These are phyloP conservation scores for Lontra canadensis DNA, from an alignment of 2,113 vertebrate genomes.

Conservation along the genomic window DNA sequence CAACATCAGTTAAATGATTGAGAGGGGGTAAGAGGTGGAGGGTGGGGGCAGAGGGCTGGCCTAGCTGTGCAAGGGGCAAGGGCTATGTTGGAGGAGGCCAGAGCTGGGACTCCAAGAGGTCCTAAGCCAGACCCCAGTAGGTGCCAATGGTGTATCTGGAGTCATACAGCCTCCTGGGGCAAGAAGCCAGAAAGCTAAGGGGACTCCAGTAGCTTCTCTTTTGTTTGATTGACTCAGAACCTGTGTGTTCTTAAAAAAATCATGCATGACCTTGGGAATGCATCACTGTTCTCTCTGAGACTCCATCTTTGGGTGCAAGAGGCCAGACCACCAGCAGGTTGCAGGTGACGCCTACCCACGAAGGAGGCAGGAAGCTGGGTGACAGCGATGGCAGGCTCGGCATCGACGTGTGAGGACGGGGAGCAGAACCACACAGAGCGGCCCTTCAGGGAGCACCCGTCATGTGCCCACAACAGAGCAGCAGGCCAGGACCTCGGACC, in stretches of 20 bases:
- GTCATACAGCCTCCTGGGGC: neutral
- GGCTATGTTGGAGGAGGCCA: neutral
- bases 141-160: fast-evolving
- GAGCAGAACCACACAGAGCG: neutral
- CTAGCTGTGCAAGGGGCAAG: neutral
- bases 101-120: neutral
- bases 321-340: neutral
- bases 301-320: neutral
- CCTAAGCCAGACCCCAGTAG: neutral
- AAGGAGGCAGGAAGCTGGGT: fast-evolving
- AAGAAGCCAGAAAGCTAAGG: neutral
- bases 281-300: neutral
- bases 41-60: neutral
- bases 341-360: fast-evolving
- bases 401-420: neutral
- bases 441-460: neutral
- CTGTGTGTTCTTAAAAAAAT: neutral
- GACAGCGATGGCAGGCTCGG: fast-evolving
- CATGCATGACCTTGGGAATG: neutral
- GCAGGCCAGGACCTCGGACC: fast-evolving
- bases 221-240: neutral
- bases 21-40: neutral
- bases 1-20: neutral
- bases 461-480: fast-evolving
- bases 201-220: neutral